Base-by-base conservation (phyloP, 2,113 vertebrate species). In the Engraulis encrasicolus region DNA sequence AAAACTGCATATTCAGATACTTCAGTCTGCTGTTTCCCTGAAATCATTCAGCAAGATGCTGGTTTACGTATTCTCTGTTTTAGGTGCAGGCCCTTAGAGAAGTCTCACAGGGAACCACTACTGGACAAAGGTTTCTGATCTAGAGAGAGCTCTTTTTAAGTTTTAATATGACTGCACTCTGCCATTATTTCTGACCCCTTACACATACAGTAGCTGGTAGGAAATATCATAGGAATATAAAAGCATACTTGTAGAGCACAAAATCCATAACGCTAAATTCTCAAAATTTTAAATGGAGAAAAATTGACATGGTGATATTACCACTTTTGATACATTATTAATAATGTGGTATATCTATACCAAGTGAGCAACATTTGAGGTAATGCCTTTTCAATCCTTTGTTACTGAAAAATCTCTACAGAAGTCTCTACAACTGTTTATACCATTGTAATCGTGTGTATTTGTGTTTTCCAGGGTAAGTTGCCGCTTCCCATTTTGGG, bases 1-100 rank as follows among this genome's bases (percentile, higher is more conserved):
- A 27, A 2, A 66, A 15, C n/a, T 31, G 58, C 54, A 12, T 23
- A 23, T 61, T 61, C 54, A 66, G 50, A 50, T 78, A 48, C 74
- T 81, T 83, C 78, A 54, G 27, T 90, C 79, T 81, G 49, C 19
- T 83, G 49, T 80, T 78, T 23, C 48, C 31, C 82, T 18, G 78
- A 58, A 78, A 84, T 79, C 45, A 7, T 38, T 31, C n/a, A 17
- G 37, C 80, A 61, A 96, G 95, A 96, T 95, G 95, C 96, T 96
- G 95, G 96, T 97, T 95, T 92, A 94, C 96, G 93, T 96, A 94
- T 97, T 97, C 95, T 97, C 95, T 97, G 95, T 97, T 96, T 88
- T 97, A 97, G 96, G 95, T 96, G 96, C 95, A 91, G 96, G 86
- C 95, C 93, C 92, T 93, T 95, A 92, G 95, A 93, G 96, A 97